Evolutionary conservation across 2,797 vertebrate genomes (phyloP), one percentile per base, ranked within the genome.

Genomic region (Propithecus perrieri): DNA sequence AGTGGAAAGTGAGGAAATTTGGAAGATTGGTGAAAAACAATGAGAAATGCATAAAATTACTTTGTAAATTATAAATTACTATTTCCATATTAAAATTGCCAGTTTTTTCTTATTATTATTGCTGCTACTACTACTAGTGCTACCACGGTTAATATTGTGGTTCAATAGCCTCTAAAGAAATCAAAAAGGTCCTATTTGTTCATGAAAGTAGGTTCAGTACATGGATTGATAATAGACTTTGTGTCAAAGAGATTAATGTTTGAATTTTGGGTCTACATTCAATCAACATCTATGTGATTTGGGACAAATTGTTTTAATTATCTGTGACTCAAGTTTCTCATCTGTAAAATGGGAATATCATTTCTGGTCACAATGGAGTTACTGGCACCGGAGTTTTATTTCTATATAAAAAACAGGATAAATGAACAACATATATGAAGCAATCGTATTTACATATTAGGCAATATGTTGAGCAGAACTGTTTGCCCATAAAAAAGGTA

Each of bases 231-330:
- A 87, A 71, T 22, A 12, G 67, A 17, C 11, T 69, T 86, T 75
- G 10, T 50, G n/a, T 63, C 13, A 69, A 26, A 88, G 57, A 90
- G 20, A 76, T 17, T 46, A 38, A 5, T 75, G 33, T 79, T 72
- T 96, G 53, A 71, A 80, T 91, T 85, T 57, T 85, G 35, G 14
- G 7, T 69, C 26, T 59, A 9, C 2, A 22, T 69, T 63, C 41
- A 71, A 28, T 57, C 46, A 71, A 35, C 50, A 76, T 41, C 48
- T 80, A 22, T 80, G 38, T 33, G 11, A 88, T 57, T 50, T 67
- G 6, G 4, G 20, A 72, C 15, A 43, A 80, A 50, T 59, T 91
- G 63, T 83, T 89, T 90, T 84, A 69, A 65, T 94, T 63, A 85
- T 43, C 38, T 96, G 38, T 80, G 43, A 4, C 33, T 85, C 38